Evolutionary conservation across 2,888 invertebrate species (phyloP).

Genomic region (Diploptera punctata): DNA sequence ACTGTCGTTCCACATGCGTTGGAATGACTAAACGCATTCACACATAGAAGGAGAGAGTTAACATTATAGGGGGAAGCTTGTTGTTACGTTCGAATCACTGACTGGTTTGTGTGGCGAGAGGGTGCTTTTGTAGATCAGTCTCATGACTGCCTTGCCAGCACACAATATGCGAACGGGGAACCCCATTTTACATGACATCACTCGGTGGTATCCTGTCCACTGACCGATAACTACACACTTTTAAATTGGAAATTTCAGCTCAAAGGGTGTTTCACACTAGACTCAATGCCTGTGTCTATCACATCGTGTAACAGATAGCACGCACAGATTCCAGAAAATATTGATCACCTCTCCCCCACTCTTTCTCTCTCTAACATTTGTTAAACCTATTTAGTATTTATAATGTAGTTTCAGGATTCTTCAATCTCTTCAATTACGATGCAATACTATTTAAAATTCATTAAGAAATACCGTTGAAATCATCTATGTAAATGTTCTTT

Average conservation of each 20-base stretch:
- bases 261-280: background rate
- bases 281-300: background rate
- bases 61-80: background rate
- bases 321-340: background rate
- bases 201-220: background rate
- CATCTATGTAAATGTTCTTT: too few relatives aligned
- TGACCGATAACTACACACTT: constrained; percentile 5
- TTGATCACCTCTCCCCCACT: too few relatives aligned
- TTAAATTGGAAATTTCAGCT: background rate
- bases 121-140: background rate
- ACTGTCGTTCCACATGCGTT: background rate
- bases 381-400: too few relatives aligned
- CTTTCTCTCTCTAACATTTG: too few relatives aligned
- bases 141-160: background rate
- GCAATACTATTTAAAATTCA: too few relatives aligned
- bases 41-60: constrained; percentile 4
- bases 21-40: background rate
- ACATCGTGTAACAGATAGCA: too few relatives aligned
- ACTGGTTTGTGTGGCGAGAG: too few relatives aligned
- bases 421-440: too few relatives aligned
- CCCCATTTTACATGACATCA: constrained; percentile 6
- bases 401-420: too few relatives aligned
- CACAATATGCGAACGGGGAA: background rate
- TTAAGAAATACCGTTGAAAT: too few relatives aligned
- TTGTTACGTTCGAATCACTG: constrained; percentile 12